These are phyloP conservation scores for Cladorhizidae sp. DNA, from an alignment of 37 sponge, comb jelly and placozoan genomes.

Conservation along the genomic window DNA sequence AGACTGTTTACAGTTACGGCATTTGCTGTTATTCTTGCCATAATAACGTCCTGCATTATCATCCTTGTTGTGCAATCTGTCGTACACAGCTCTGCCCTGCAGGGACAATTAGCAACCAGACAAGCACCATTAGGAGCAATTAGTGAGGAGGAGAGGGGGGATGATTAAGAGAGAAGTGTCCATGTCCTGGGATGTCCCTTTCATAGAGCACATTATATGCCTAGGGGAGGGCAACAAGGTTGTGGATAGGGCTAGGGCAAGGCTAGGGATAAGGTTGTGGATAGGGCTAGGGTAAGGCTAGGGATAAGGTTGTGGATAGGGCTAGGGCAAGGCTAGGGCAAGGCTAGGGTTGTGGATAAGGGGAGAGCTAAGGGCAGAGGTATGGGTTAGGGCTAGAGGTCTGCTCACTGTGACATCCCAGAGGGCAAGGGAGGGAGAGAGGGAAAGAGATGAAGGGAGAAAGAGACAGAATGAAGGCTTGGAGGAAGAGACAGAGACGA, in stretches of 20 bases:
- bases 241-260: too few relatives aligned
- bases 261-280: too few relatives aligned
- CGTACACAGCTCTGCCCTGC: slow-evolving; percentile 38
- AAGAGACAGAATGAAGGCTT: neutral
- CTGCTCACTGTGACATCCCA: too few relatives aligned
- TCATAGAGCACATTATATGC: too few relatives aligned
- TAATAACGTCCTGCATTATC: slow-evolving; percentile 13
- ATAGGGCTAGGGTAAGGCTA: too few relatives aligned
- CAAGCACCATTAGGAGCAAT: neutral
- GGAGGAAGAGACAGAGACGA: neutral
- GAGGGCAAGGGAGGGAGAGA: slow-evolving; percentile 9
- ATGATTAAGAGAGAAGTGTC: neutral
- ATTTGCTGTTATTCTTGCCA: slow-evolving; percentile 11
- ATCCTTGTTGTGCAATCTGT: neutral
- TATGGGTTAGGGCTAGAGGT: slow-evolving; percentile 11
- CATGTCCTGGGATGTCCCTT: too few relatives aligned
- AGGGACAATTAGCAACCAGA: neutral
- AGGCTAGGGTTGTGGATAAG: neutral
- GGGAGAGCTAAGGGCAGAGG: slow-evolving; percentile 9
- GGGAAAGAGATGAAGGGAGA: slow-evolving; percentile 6
- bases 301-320: too few relatives aligned
- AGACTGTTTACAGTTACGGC: slow-evolving; percentile 43
- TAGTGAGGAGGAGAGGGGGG: slow-evolving; percentile 1
- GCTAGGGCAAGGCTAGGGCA: slow-evolving; percentile 6
- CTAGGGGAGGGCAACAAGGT: too few relatives aligned